A percentile compares a stretch with the other conserved stretches of the same genome.
phyloP scores from a whole-genome alignment of 37 sponge, comb jelly and placozoan species.

The Trichoplax adhaerens region DNA sequence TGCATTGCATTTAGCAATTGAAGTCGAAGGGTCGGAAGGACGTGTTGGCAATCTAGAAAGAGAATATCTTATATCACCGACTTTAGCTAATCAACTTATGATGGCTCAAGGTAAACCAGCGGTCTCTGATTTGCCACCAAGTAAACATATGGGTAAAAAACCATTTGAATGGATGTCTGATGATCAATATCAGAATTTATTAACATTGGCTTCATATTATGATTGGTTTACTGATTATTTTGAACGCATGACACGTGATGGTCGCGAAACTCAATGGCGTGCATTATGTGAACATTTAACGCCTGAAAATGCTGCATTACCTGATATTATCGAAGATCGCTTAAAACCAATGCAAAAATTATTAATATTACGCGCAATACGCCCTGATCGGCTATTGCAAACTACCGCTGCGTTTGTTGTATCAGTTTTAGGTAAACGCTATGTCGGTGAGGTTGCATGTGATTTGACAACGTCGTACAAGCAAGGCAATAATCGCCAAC shows the following conservation, averaged over 20 bases:
- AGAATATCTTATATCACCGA: slow-evolving; percentile 51
- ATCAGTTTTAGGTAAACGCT: background rate
- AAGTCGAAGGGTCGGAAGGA: slow-evolving; percentile 28
- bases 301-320: slow-evolving; percentile 22
- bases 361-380: slow-evolving; percentile 24
- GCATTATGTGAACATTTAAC: slow-evolving; percentile 27
- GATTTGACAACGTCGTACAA: no score
- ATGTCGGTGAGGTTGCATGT: no score
- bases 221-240: slow-evolving; percentile 21
- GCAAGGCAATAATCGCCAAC: no score
- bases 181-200: slow-evolving; percentile 58
- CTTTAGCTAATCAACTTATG: slow-evolving; percentile 9
- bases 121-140: background rate
- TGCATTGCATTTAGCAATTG: slow-evolving; percentile 28
- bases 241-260: slow-evolving; percentile 20
- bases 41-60: slow-evolving; percentile 27
- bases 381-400: slow-evolving; percentile 42
- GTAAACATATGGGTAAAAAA: slow-evolving; percentile 7
- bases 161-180: slow-evolving; percentile 90
- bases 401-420: slow-evolving; percentile 18
- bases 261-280: slow-evolving; percentile 46
- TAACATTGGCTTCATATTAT: slow-evolving; percentile 23
- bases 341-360: slow-evolving; percentile 38
- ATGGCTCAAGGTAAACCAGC: slow-evolving; percentile 1
- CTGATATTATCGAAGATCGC: slow-evolving; percentile 18